Base-by-base conservation (phyloP, 2,888 invertebrate genomes). In the Muschampia plurimacula region DNA sequence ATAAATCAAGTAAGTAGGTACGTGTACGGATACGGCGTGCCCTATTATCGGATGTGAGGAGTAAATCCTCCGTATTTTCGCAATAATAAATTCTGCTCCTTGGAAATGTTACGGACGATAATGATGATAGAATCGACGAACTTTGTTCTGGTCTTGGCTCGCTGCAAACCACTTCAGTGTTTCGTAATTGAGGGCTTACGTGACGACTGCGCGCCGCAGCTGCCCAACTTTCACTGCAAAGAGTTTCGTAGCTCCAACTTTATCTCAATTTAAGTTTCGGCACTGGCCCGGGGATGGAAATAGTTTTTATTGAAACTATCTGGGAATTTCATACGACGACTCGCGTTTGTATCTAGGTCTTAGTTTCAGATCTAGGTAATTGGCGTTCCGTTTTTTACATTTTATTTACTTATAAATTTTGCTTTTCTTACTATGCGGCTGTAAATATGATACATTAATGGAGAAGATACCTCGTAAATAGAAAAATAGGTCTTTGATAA, bases 121-220 rank as follows among this genome's bases (percentile, higher is more conserved):
- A 92, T 89, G 85, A 87, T 84, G 86, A 89, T 87, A 83, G 87
- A 90, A 91, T 88, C 87, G 87, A 85, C 85, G 86, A 92, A 92
- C 89, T 92, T 93, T 90, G 88, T 88, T 89, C 85, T 83, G 84
- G 85, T 85, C 83, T 81, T 84, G 85, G 83, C 83, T 83, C 83
- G 84, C 84, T 85, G 86, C 88, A 86, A 89, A 88, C 88, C 88
- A 86, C 88, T 91, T 86, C 87, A 88, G 85, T 91, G 89, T 91
- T 92, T 90, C 89, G 92, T 93, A 93, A 93, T 93, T 93, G 93
- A 90, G 89, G 91, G 89, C 91, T 93, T 93, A 93, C 92, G 93
- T 93, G 93, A 90, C 91, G 90, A 89, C 85, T 87, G 83, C 78
- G 80, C 83, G 86, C 86, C 88, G 78, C 92, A 92, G 89, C 91